Evolutionary conservation across 1,140 invertebrate species (phyloP), one percentile per base, ranked within the genome.

Genomic region (Drosophila nigrodunni): DNA sequence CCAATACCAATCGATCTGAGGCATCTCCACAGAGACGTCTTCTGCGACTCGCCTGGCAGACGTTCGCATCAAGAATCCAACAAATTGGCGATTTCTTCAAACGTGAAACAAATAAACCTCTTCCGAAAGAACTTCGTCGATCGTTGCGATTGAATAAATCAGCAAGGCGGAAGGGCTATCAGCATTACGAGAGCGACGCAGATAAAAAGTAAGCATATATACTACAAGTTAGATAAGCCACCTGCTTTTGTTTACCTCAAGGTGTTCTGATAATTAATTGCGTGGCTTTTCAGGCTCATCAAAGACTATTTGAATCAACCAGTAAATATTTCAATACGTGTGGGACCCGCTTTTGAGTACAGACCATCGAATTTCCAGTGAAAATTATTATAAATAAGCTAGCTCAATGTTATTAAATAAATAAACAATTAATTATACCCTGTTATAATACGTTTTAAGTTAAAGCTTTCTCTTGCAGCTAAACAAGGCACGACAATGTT

Each of bases 111-210:
- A 92, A 90, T 21, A 92, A 90, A 7, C 81, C 83, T 3, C 59
- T 90, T 18, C 85, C 85, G 43, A 92, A 92, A 72, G 91, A 89
- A 39, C 47, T 92, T 21, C 76, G 91, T 4, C 78, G 78, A 71
- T 90, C 87, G 52, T 34, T 92, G 60, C 87, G 90, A 37, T 55
- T 92, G 4, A 92, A 89, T 62, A 92, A 92, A 61, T 92, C 91
- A 57, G 82, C 91, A 5, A 93, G 91, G 59, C 92, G 87, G 54
- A 94, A 93, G 66, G 93, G 93, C 37, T 94, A 94, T 77, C 91
- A 79, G 44, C 85, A 82, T 66, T 93, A 94, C 76, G 82, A 93
- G 11, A 93, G 92, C 6, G 94, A 94, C 25, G 94, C 94, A 60
- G 94, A 94, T 77, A 88, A 93, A 89, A 94, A 93, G 94, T 93